Evolutionary conservation across 2,797 vertebrate species (phyloP), one percentile per base, ranked within the genome.

Genomic region (Rhynchotus rufescens): DNA sequence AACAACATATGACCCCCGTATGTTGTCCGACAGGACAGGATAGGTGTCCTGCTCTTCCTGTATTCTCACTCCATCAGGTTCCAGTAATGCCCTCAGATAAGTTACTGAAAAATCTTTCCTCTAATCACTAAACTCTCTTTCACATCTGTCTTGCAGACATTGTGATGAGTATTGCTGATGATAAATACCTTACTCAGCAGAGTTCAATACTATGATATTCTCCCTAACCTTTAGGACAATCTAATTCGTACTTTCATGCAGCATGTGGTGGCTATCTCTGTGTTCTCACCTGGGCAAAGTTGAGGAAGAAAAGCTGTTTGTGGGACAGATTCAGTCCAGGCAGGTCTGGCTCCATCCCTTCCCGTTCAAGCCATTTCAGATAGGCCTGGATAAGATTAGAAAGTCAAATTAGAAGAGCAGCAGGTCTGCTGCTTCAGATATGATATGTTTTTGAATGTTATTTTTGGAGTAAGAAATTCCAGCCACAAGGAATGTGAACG

Each of bases 241-340:
- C 3, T 23, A 3, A 28, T 56, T 40, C 40, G 17, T 19, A 6
- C 56, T 68, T 54, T 2, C 20, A 15, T 2, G 10, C 25, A 54
- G 23, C 12, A 4, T 1, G 11, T 4, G n/a, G n/a, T 13, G 23
- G 42, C 51, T 34, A 40, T 23, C 17, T 2, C 1, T 4, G 21
- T 30, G 51, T 38, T 61, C 90, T 97, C 86, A 99, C 99, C 98
- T 99, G 99, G 74, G 99, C 99, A 91, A 99, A 99, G 97, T 99
- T 99, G 84, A 99, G 97, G 95, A 99, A 99, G 97, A 99, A 99
- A 69, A 99, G 98, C 94, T 99, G 99, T 74, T 98, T 98, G 88
- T 98, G 98, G 90, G 99, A 98, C 97, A 99, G 96, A 69, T 98
- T 97, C 88, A 99, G 96, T 42, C 99, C 99, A 1, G 99, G 99